phyloP scores from a whole-genome alignment of 2,888 invertebrate genomes.

The Smittia aterrima region DNA sequence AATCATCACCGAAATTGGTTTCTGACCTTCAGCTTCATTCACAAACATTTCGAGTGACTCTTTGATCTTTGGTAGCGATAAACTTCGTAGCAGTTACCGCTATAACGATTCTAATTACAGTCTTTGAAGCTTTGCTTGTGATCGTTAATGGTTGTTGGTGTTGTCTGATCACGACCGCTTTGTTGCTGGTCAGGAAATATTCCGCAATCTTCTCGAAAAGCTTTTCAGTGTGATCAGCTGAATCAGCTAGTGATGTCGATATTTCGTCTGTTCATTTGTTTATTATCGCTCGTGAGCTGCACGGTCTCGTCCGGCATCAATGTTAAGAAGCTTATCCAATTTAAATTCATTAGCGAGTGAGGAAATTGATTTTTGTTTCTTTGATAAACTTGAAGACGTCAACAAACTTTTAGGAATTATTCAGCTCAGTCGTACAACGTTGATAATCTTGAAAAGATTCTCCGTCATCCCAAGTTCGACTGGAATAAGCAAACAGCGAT shows the following conservation, averaged over 20 bases:
- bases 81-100: neutral
- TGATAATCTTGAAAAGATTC: constrained; percentile 2
- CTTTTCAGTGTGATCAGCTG: neutral
- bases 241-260: neutral
- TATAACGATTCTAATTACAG: neutral
- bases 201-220: too few species aligned
- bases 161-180: neutral
- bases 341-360: neutral
- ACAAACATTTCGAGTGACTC: neutral
- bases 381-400: too few species aligned
- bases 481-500: constrained; percentile 1
- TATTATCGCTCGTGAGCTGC: neutral
- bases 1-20: neutral
- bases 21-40: neutral
- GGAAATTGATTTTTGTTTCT: neutral
- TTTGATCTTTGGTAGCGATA: neutral
- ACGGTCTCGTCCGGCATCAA: neutral
- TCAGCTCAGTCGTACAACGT: neutral
- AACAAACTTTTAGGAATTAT: neutral
- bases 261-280: neutral
- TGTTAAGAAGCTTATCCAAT: neutral
- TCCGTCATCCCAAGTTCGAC: constrained; percentile 8
- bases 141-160: neutral
- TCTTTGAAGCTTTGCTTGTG: neutral
- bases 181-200: too few species aligned